Base-by-base conservation (phyloP, 2,797 vertebrate species). In the Alauda arvensis region DNA sequence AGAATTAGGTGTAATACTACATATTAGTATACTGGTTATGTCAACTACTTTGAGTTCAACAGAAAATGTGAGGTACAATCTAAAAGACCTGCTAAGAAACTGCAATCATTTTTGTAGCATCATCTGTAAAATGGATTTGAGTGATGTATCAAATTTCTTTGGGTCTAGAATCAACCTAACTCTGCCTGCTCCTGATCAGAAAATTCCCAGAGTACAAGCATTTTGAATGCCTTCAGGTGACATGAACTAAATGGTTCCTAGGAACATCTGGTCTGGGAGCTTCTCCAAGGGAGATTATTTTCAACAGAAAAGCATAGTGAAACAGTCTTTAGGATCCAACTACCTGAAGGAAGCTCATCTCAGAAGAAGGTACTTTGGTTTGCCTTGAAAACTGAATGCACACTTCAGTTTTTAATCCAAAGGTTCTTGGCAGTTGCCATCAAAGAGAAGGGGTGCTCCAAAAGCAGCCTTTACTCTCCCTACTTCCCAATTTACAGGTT, bases 271-370 rank as follows among this genome's bases (percentile, higher is more conserved):
- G 65, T 86, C 48, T 1, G 1, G 60, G 25, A 91, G 48, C 43
- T 75, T 40, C 79, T 92, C 49, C 62, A 77, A 34, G 1, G 8
- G 51, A 89, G 43, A 56, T 82, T 91, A 70, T 88, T 82, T 77
- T 19, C 31, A 71, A 85, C 4, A 90, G 76, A 78, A 91, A 90
- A 76, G 48, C 68, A 81, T 46, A 81, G 49, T 76, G 87, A 88
- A 88, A 76, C 3, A 9, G 34, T 75, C 74, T 92, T 90, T 65
- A 78, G 74, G 76, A 84, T 69, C 18, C 53, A 72, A 63, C 63
- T 52, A 62, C 55, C 28, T 49, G 53, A 92, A 79, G 40, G 2
- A 28, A 85, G 45, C 39, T 86, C 43, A 65, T 91, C 78, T 77
- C 34, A 69, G 52, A 65, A 81, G 46, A 77, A 84, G 62, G 53